Percentiles rank a stretch among this genome's conserved stretches.
These are phyloP conservation scores for Vulpes lagopus DNA, from an alignment of 2,113 vertebrate genomes.

Conservation along the genomic window DNA sequence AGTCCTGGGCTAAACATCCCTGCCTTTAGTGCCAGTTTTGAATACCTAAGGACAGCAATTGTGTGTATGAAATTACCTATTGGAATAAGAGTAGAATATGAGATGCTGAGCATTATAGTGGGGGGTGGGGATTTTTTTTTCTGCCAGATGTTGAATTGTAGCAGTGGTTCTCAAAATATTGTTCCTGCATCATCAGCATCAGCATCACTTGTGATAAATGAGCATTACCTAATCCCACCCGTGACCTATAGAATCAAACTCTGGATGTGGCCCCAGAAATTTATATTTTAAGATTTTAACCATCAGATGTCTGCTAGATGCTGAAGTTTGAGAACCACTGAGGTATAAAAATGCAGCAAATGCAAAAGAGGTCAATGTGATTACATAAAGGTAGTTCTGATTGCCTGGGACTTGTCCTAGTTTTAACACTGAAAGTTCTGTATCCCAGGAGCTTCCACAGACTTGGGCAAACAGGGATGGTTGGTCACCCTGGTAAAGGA, in stretches of 20 bases:
- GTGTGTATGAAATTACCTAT: not conserved
- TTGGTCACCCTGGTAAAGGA: not conserved
- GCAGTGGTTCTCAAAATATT: not conserved
- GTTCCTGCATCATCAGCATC: not conserved
- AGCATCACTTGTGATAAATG: conserved; percentile 16
- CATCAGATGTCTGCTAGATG: not conserved
- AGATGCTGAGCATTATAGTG: not conserved
- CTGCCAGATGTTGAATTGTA: not conserved
- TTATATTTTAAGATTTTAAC: conserved; percentile 55
- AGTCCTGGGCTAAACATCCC: not conserved
- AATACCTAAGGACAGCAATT: not conserved
- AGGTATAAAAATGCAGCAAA: conserved; percentile 32
- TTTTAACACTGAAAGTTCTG: not conserved
- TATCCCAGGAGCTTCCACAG: not conserved
- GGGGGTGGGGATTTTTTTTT: conserved; percentile 26
- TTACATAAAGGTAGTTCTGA: conserved; percentile 2
- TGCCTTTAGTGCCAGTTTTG: conserved; percentile 4
- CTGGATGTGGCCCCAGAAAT: not conserved
- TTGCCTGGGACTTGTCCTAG: not conserved
- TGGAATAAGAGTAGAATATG: not conserved
- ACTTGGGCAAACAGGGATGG: not conserved
- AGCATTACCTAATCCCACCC: not conserved
- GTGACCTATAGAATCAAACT: not conserved
- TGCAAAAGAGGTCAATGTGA: not conserved
- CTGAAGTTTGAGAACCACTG: conserved; percentile 26